Base-by-base conservation (phyloP, 2,888 invertebrate species). In the Scelioninae gen. 1 region DNA sequence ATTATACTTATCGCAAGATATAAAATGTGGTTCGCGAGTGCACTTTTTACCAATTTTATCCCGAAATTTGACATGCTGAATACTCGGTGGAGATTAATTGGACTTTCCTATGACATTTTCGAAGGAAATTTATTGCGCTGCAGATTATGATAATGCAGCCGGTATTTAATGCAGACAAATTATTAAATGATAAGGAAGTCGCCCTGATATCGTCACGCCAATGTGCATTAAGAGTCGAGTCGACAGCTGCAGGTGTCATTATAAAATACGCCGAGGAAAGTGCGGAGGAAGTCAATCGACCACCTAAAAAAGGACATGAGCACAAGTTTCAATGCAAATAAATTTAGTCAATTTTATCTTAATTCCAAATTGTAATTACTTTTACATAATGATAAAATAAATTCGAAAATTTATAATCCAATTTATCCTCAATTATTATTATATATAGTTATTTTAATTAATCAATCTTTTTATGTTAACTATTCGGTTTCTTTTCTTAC, bases 131-230 rank as follows among this genome's bases (percentile, higher is more conserved):
- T 77, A 77, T 77, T 69, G 40, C 77, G 11, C 11, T 47, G 69
- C 11, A 69, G 69, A 77, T 69, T 69, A 77, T 77, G 77, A 77
- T 77, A 77, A 69, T 69, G 55, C 62, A 56, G 69, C 77, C 69
- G 55, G 77, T 77, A 69, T 77, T 69, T 77, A 77, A 77, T 77
- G 69, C 43, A 55, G 69, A 69, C 68, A 77, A 77, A 77, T 77
- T 77, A 77, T 69, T 77, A 77, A 77, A 77, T 55, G 69, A 77
- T 69, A 77, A 77, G 77, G 63, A 77, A 76, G 68, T 76, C 38
- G 68, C 34, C 47, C 47, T n/a, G 45, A 55, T 69, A 77, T 77
- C 68, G 68, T 69, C 15, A 77, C 69, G 77, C 69, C 77, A 77
- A 63, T 77, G 40, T 63, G 55, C 63, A 69, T 77, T 77, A 69